Evolutionary conservation across 2,888 invertebrate genomes (phyloP).

Genomic region (Rhagophthalmus giganteus): DNA sequence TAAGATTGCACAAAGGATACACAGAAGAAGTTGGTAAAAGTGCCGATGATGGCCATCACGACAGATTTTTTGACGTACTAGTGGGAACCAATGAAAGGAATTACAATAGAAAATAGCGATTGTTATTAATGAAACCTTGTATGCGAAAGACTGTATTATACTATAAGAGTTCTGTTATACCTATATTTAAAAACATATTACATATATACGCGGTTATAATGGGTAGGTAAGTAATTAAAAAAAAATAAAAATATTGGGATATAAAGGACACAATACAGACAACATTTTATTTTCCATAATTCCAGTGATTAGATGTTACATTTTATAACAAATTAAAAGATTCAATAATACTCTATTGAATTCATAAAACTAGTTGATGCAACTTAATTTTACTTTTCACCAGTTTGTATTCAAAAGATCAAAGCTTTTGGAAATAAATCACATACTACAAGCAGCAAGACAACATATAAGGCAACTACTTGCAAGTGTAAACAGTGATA

Average conservation of each 20-base stretch:
- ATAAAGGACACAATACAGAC: conserved; percentile 4
- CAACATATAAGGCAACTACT: conserved; percentile 22
- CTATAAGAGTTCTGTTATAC: no score
- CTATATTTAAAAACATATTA: no score
- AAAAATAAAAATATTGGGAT: neutral
- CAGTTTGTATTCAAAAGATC: conserved; percentile 9
- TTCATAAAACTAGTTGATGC: conserved; percentile 12
- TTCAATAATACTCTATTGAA: neutral
- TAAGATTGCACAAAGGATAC: no score
- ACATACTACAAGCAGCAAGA: conserved; percentile 5
- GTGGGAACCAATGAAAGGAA: no score
- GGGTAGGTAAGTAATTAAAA: neutral
- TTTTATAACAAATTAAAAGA: neutral
- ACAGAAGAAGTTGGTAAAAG: no score
- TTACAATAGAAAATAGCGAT: no score
- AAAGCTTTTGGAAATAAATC: conserved; percentile 6
- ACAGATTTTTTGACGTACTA: no score
- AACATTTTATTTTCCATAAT: conserved; percentile 2
- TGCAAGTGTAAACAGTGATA: conserved; percentile 9
- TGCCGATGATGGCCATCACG: no score
- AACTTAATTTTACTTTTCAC: conserved; percentile 4
- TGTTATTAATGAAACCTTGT: no score
- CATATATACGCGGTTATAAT: no score
- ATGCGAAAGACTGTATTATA: no score
- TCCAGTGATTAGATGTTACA: neutral